phyloP scores from a whole-genome alignment of 2,888 invertebrate genomes.

The Macrophya annulata region DNA sequence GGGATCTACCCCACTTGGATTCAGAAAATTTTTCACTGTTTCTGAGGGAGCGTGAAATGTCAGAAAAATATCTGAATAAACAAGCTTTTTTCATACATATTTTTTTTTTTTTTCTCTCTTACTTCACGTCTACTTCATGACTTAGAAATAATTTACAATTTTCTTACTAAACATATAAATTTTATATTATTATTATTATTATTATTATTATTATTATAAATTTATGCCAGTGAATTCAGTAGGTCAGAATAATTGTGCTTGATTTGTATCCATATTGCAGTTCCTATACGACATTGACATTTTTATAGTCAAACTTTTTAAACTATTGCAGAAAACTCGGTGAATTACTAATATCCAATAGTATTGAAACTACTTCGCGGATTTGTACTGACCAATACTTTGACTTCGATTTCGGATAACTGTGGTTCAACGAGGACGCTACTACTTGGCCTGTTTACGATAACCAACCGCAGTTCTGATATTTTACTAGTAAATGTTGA shows the following conservation, averaged over 20 bases:
- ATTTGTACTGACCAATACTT: not conserved
- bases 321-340: not conserved
- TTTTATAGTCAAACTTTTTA: not conserved
- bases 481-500: not conserved
- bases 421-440: not conserved
- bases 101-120: not conserved
- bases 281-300: not conserved
- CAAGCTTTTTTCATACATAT: not conserved
- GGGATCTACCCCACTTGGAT: not conserved
- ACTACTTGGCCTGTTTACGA: not conserved
- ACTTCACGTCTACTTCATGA: not conserved
- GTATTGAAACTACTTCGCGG: not conserved
- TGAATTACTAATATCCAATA: not conserved
- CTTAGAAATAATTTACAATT: not conserved
- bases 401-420: not conserved
- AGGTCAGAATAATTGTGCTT: not conserved
- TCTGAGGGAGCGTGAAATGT: not conserved
- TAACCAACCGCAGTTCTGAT: not conserved
- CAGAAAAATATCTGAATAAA: conserved; percentile 1
- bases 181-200: too few species aligned
- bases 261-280: not conserved
- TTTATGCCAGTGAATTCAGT: not conserved
- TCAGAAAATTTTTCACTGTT: conserved; percentile 5
- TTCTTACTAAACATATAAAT: not conserved
- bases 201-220: not conserved